Evolutionary conservation across 2,888 invertebrate species (phyloP), one percentile per base, ranked within the genome.

Genomic region (Hylaea fasciaria): DNA sequence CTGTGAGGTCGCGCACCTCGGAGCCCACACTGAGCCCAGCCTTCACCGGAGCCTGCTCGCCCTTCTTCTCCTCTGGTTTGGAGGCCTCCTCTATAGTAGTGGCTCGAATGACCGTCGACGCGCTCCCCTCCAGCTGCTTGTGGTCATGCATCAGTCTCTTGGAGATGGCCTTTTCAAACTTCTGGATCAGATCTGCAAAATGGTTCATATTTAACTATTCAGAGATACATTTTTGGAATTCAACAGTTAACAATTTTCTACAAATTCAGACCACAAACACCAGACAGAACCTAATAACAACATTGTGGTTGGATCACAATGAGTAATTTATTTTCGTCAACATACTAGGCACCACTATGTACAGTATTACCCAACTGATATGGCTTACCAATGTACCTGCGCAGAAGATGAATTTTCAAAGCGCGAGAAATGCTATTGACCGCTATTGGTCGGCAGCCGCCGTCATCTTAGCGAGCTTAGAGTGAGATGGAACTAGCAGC

Each of bases 1-100:
- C 75, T 0, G 86, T 86, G n/a, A 88, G 84, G 65, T 87, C 89
- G 52, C 83, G 84, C 0, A 77, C 78, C 5, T 86, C 87, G 0
- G 85, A 80, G 0, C 86, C 88, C 1, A 87, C 74, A 0, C 81
- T 70, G 0, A 37, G 13, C 52, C 14, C 57, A 41, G 12, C 7
- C 48, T 41, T 17, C 17, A 14, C 13, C 9, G 44, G 28, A 37
- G 37, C 14, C 60, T 28, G 14, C 7, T 49, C 55, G 37, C 49
- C 48, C 17, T 43, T 49, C 32, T 41, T 55, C 10, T 56, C 57
- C 10, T 37, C 22, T 4, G 5, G 13, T 10, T 47, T 45, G 13
- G 22, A 28, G 77, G 72, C 44, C 81, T 16, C 29, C 28, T 12
- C 78, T 5, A 78, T 51, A 1, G 81, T 71, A 0, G 80, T 73